These are phyloP conservation scores for Circaetus cinerascens DNA, from an alignment of 2,113 vertebrate species.

Conservation along the genomic window DNA sequence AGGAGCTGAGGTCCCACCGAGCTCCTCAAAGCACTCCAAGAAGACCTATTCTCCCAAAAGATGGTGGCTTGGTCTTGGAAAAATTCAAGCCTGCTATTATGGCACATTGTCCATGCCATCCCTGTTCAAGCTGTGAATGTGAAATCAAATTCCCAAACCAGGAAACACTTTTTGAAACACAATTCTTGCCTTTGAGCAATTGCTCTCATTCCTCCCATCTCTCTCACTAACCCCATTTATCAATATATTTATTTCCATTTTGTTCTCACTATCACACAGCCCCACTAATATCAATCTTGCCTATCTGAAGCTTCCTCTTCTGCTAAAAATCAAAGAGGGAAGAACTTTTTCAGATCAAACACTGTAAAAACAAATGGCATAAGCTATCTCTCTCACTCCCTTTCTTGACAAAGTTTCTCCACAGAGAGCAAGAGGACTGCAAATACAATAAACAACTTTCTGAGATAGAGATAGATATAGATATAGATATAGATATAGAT, in stretches of 20 bases:
- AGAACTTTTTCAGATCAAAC: background rate
- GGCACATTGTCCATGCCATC: no score
- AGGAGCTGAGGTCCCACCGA: background rate
- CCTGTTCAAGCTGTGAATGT: background rate
- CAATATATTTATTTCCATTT: background rate
- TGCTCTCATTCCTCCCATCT: background rate
- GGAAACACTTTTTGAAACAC: background rate
- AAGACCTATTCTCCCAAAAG: background rate
- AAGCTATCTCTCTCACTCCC: background rate
- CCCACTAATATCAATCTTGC: background rate
- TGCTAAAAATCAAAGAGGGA: background rate
- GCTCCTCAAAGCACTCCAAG: background rate
- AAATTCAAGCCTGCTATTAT: background rate
- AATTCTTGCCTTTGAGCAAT: background rate
- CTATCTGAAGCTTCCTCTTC: background rate
- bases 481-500: no score
- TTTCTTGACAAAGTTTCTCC: background rate
- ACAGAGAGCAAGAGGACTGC: background rate
- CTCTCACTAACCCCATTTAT: background rate
- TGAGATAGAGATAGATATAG: background rate
- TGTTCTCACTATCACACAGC: background rate
- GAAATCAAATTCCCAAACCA: background rate
- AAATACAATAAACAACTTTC: background rate
- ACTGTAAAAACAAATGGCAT: background rate
- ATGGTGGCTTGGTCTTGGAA: background rate